These are phyloP conservation scores for Pterocles burchelli DNA, from an alignment of 2,113 vertebrate genomes.

Conservation along the genomic window DNA sequence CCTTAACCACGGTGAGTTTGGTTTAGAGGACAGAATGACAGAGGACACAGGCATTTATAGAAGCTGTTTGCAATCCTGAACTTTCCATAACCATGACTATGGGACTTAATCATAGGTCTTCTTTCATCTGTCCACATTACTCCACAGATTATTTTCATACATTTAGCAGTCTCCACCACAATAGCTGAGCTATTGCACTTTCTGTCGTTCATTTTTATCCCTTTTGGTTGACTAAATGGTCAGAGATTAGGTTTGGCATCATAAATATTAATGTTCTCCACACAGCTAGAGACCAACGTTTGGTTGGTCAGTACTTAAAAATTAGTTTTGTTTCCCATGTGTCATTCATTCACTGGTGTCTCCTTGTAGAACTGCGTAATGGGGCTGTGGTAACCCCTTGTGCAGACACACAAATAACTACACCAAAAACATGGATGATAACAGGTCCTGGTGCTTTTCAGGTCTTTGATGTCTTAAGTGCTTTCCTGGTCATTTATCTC, in stretches of 20 bases:
- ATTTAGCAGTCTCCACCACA: background rate
- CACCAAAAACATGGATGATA: background rate
- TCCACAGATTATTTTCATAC: background rate
- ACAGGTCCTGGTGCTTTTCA: background rate
- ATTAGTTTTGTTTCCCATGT: background rate
- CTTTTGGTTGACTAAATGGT: background rate
- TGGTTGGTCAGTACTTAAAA: background rate
- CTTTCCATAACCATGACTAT: background rate
- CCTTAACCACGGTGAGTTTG: background rate
- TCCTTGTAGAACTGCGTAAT: fast-evolving
- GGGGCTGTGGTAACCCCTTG: background rate
- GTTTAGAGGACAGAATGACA: background rate
- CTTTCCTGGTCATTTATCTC: background rate
- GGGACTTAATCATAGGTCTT: background rate
- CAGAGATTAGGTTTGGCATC: background rate
- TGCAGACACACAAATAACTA: background rate
- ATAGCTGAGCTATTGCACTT: background rate
- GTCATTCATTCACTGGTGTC: background rate
- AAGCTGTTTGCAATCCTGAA: background rate
- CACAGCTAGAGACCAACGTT: fast-evolving
- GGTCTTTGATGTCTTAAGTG: background rate
- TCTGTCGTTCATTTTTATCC: background rate
- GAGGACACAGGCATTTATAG: background rate
- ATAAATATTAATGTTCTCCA: background rate
- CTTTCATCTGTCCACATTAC: background rate